Base-by-base conservation (phyloP, 2,888 invertebrate species). In the Apotomis turbidana region DNA sequence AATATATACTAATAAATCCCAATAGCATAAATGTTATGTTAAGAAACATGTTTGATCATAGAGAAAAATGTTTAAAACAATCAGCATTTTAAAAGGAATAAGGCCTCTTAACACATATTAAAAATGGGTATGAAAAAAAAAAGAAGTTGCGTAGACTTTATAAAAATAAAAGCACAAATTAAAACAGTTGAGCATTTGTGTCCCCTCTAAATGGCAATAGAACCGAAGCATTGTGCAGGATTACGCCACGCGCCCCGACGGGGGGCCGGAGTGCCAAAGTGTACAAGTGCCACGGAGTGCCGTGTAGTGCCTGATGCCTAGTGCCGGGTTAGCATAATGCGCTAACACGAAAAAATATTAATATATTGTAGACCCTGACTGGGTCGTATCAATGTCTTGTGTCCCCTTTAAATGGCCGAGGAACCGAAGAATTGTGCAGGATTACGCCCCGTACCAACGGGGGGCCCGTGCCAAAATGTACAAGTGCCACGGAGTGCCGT, bases 211-310 rank as follows among this genome's bases (percentile, higher is more conserved):
- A 66, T 55, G 13, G 66, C 66, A 46, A 61, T 55, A 46, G 46
- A 55, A 57, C 66, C 57, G 73, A 71, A 75, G 78, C 82, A 80
- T 78, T 81, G 76, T 77, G 71, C 62, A 60, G 81, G 82, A 82
- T 85, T 81, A 83, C 54, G 79, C 68, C 82, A 79, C 79, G 81
- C 81, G 82, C 80, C 81, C 81, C 81, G 75, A 78, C 76, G 75
- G 78, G 57, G 62, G 46, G 63, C 61, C 69, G 52, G 60, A 49
- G 71, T 60, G 51, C 54, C 71, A 27, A 49, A 27, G 55, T 41
- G 46, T 36, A 41, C 46, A 55, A 66, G 71, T 59, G 71, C 36
- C 59, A 51, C 60, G 41, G 62, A 66, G 58, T 52, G 70, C 27
- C 44, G 46, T 58, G 15, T n/a, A 70, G 66, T 66, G 70, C 60